A percentile compares a stretch with the other conserved stretches of the same genome.
Conservation (phyloP, 2,888 invertebrate genomes). For the Mythimna ferrago region DNA sequence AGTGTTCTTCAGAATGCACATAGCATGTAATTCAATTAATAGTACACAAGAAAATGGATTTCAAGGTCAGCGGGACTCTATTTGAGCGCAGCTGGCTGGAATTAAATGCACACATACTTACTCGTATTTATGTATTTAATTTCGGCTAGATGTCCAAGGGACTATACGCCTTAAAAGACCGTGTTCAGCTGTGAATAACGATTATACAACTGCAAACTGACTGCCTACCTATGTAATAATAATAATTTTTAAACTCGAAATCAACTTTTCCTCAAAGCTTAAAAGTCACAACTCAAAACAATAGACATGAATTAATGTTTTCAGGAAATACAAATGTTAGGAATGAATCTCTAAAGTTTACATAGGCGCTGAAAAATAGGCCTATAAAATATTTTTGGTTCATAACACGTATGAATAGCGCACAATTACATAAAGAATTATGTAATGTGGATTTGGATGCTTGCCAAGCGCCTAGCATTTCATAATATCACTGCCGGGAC, state of each 20-base stretch:
- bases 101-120: no score
- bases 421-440: constrained; percentile 39
- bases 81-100: no score
- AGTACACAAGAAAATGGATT: no score
- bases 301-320: constrained; percentile 10
- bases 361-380: constrained; percentile 30
- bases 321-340: constrained; percentile 26
- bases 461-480: constrained; percentile 43
- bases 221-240: no score
- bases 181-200: no score
- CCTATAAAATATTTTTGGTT: constrained; percentile 48
- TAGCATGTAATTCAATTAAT: no score
- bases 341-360: constrained; percentile 43
- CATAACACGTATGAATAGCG: constrained; percentile 10
- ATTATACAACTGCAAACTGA: no score
- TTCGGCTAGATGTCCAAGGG: no score
- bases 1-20: no score
- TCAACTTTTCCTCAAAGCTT: constrained; percentile 3
- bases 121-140: no score
- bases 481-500: constrained; percentile 9
- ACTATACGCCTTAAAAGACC: no score
- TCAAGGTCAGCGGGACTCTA: no score
- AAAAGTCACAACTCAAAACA: constrained; percentile 18
- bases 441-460: constrained; percentile 39
- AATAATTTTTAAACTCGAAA: not conserved